Evolutionary conservation across 2,797 vertebrate genomes (phyloP), one percentile per base, ranked within the genome.

Genomic region (Neostethus bicornis): DNA sequence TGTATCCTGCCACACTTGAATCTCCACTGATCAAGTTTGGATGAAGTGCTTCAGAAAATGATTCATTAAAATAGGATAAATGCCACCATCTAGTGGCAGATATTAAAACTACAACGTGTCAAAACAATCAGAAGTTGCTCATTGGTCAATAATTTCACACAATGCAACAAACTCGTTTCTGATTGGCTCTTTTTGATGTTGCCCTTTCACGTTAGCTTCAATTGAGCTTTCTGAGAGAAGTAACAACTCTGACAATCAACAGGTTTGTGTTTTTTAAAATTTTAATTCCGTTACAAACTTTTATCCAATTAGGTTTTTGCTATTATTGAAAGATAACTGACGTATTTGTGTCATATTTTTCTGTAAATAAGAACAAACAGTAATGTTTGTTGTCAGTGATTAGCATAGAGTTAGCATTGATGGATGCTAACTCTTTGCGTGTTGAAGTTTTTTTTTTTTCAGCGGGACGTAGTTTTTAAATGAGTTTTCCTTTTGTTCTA

Each of bases 181-280:
- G 74, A 83, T 89, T 89, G 80, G 84, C 32, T 66, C 0, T 16
- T 29, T n/a, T 24, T 43, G 41, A 6, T 3, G 16, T 1, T 68
- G 51, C 49, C 51, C 21, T 81, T 0, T 31, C 0, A 21, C 7
- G 12, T 46, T 74, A 66, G 70, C 64, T 46, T 52, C 57, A 16
- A 8, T 25, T 32, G 23, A 23, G 58, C 62, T 51, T 2, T 49
- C 7, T 52, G 34, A 21, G 60, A 20, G 57, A 31, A 49, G 24
- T 26, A 31, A 9, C 29, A 46, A 75, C 6, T 66, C 37, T 17
- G 63, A 73, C 49, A 75, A 77, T 85, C 86, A 87, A 87, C 85
- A 88, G 85, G 86, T 88, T 66, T 20, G 79, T 72, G 24, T 53
- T 51, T 44, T n/a, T n/a, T n/a, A n/a, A n/a, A n/a, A n/a, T n/a